Base-by-base conservation (phyloP, 2,113 vertebrate genomes). In the Thoracochromis brauschi region DNA sequence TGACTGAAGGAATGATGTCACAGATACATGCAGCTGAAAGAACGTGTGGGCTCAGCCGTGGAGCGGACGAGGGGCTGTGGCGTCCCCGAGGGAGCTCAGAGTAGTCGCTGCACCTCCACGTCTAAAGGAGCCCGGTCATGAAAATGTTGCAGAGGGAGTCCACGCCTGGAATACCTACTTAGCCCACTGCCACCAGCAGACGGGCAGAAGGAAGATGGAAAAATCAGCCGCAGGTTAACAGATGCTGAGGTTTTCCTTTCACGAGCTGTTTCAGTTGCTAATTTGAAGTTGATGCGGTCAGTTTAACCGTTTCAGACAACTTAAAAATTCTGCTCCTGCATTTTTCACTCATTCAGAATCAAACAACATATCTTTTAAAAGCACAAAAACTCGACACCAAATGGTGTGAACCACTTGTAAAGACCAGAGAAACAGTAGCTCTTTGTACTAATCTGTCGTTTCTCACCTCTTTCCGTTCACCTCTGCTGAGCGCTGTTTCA, bases 351-450 rank as follows among this genome's bases (percentile, higher is more conserved):
- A 10, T 26, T 26, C 21, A 26, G 8, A 45, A 2, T 26, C 1
- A 47, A 47, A 10, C 21, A 0, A 0, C 3, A 11, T 17, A 47
- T 75, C 16, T 29, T 31, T 49, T 31, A 0, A 78, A 78, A 49
- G 26, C 71, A 78, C 71, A 78, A 47, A 45, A 75, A 29, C 71
- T 75, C 14, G 4, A 26, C 71, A 47, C 40, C 42, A 12, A 19
- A 31, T 17, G 3, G 71, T 19, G 71, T 1, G 71, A 47, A 49
- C 24, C 42, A 4, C 42, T 7, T 75, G 5, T 17, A 19, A 29
- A 75, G 21, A 8, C 4, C 71, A 12, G 40, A 73, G 38, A 16
- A 71, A 73, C 71, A 12, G 42, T 47, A 19, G 71, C 42, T 29
- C 24, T 47, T 9, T 73, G 40, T 73, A 26, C 1, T 26, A 1